Evolutionary conservation across 2,797 vertebrate genomes (phyloP), one percentile per base, ranked within the genome.

Genomic region (Zenarchopterus dispar): DNA sequence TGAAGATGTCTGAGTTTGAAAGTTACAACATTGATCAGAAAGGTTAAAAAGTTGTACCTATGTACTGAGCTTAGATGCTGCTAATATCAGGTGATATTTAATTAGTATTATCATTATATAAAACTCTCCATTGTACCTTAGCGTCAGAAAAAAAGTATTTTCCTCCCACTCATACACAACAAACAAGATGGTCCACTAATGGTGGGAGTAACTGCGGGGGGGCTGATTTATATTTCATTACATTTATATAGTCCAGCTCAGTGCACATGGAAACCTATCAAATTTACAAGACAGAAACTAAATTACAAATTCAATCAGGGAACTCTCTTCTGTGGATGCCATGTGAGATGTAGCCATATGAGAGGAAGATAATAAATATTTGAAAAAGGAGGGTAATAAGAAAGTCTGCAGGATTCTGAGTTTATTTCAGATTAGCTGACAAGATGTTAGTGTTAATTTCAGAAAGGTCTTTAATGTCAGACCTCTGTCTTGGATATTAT

Each of bases 281-380:
- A 36, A 65, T 51, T 21, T 51, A 41, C 64, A 28, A 62, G 50
- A 56, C 15, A 39, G 52, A 11, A 67, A 22, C 31, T 5, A 23
- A 51, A 62, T 57, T 43, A 69, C 28, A 60, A 21, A 57, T 67
- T 58, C 62, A 58, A 41, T 70, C 69, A 48, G 59, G 55, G 26
- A 28, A 28, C 17, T 55, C 39, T 66, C 36, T 5, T 64, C 33
- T 56, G 31, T 63, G 23, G 24, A 22, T 16, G 18, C 54, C 1
- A 4, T 4, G 7, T 18, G 64, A 54, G 54, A 56, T 21, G 23
- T 7, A 47, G 50, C n/a, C 18, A 18, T 4, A 19, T 22, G 10
- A 24, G 31, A 36, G 69, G 55, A 39, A 51, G 51, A 44, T 50
- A 21, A 60, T 75, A 60, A 51, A 66, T 66, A 62, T 75, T 53